Conservation (phyloP, 2,888 invertebrate genomes). For the Norana najaformis region DNA sequence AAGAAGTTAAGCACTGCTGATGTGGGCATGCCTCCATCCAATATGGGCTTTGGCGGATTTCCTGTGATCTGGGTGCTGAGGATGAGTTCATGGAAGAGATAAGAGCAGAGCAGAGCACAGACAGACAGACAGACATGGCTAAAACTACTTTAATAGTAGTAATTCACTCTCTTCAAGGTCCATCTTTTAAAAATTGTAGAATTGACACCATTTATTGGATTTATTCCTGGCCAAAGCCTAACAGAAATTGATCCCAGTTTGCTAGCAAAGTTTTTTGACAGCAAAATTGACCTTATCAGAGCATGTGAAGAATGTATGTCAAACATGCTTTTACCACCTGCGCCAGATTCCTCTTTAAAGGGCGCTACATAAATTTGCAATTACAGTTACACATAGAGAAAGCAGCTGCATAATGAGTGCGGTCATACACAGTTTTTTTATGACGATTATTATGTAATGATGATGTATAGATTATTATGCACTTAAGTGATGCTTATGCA, state of each 20-base stretch:
- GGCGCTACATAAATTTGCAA: too few species aligned
- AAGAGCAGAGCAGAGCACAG: background rate
- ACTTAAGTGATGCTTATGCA: too few species aligned
- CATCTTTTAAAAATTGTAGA: background rate
- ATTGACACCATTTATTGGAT: background rate
- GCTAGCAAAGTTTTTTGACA: too few species aligned
- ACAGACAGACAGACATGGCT: background rate
- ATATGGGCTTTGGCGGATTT: background rate
- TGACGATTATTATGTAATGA: background rate
- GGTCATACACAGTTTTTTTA: background rate
- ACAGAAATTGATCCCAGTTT: too few species aligned
- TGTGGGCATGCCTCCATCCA: background rate
- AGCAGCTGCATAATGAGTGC: too few species aligned
- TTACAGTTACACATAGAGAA: too few species aligned
- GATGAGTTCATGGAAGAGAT: background rate
- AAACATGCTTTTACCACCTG: too few species aligned
- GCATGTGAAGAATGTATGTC: too few species aligned
- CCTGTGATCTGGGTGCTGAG: background rate
- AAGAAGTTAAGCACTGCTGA: background rate
- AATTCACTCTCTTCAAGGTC: background rate
- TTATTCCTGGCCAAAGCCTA: too few species aligned
- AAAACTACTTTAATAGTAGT: background rate
- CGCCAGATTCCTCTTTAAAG: too few species aligned
- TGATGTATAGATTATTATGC: background rate
- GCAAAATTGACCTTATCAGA: too few species aligned